Conservation (phyloP, 1,140 invertebrate species). For the Drosophila kurseongensis region DNA sequence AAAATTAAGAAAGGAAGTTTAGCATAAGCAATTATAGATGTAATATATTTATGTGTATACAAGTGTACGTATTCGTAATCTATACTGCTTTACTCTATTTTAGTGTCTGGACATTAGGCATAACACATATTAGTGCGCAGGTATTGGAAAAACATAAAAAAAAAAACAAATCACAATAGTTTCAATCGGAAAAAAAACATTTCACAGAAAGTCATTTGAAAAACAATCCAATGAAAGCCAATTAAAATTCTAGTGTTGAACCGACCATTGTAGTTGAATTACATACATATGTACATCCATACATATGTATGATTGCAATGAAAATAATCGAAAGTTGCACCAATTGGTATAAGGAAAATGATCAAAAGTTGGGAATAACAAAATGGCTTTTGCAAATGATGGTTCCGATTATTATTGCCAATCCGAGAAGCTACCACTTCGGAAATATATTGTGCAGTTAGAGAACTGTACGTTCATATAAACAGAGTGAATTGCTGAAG, state of each 20-base stretch:
- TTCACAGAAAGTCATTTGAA: neutral
- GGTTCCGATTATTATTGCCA: neutral
- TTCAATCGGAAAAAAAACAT: neutral
- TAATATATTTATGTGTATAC: slow-evolving; percentile 14
- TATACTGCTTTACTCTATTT: neutral
- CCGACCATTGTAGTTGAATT: neutral
- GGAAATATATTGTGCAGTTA: neutral
- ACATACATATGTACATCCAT: neutral
- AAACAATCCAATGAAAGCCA: slow-evolving; percentile 5
- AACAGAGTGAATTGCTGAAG: neutral
- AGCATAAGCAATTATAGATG: slow-evolving; percentile 5
- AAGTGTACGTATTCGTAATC: neutral
- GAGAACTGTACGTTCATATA: neutral
- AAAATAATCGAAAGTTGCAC: slow-evolving; percentile 8
- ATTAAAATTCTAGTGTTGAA: slow-evolving; percentile 5
- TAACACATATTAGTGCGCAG: slow-evolving; percentile 1
- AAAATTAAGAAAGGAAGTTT: neutral
- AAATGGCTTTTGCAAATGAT: slow-evolving; percentile 3
- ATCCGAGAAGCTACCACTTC: neutral
- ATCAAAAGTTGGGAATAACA: neutral
- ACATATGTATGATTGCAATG: neutral
- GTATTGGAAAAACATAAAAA: slow-evolving; percentile 5
- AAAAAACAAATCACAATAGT: neutral
- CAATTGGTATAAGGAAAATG: neutral
- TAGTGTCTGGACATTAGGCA: neutral